Conservation (phyloP, 1,140 invertebrate genomes). For the Bombus terrestris region DNA sequence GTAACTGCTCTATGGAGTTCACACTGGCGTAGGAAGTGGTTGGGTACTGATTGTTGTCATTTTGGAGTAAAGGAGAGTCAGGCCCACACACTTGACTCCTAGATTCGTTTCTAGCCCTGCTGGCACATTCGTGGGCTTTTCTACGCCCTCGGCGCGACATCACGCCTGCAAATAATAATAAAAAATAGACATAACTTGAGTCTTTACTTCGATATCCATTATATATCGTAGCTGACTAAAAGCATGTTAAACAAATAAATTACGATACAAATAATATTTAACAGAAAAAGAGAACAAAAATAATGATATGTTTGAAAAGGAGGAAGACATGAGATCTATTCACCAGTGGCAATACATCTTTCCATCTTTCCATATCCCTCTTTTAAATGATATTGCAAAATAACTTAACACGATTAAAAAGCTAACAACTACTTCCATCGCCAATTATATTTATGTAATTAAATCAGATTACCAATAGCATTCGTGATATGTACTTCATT, state of each 20-base stretch:
- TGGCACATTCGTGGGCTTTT: conserved; percentile 58
- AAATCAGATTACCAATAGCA: background rate
- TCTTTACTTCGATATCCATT: background rate
- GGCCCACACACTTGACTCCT: conserved; percentile 63
- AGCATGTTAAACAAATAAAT: background rate
- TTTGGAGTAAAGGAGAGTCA: conserved; percentile 78
- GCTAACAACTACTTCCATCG: background rate
- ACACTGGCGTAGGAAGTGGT: conserved; percentile 82
- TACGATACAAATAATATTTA: background rate
- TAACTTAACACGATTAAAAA: background rate
- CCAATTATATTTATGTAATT: background rate
- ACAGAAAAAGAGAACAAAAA: background rate
- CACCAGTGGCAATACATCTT: conserved; percentile 13
- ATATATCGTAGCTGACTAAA: background rate
- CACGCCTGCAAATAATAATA: conserved; percentile 75
- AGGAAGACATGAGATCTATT: background rate
- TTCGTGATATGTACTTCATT: background rate
- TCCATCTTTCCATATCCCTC: conserved; percentile 50
- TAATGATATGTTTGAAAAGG: conserved; percentile 7
- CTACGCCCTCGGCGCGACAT: conserved; percentile 75
- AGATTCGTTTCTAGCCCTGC: conserved; percentile 57
- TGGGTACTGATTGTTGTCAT: conserved; percentile 73
- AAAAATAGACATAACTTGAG: background rate
- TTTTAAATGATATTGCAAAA: background rate
- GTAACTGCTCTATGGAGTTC: conserved; percentile 60